Evolutionary conservation across 2,797 vertebrate genomes (phyloP), one percentile per base, ranked within the genome.

Genomic region (Pipistrellus pygmaeus): DNA sequence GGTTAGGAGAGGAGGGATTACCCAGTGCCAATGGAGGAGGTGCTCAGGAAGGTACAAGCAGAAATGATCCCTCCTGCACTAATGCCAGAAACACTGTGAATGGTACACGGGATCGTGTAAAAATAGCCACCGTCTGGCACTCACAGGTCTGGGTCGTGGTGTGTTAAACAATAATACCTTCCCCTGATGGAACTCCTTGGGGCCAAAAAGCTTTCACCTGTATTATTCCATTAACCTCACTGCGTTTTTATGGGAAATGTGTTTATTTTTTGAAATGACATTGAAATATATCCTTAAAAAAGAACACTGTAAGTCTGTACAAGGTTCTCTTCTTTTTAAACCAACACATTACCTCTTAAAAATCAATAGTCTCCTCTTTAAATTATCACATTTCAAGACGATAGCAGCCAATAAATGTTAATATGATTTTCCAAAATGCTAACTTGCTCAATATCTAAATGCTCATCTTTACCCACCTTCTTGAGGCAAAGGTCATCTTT

Each of bases 261-360:
- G 82, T 88, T 94, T 96, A 91, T 93, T 96, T 97, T 96, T 96
- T 95, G 88, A 95, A 90, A 96, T 73, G 93, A 85, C 90, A 92
- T 92, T 96, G 91, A 96, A 90, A 93, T 76, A 60, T 48, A 90
- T 51, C 85, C 13, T 62, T 95, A 92, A 94, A 93, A 94, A 93
- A 93, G 85, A 82, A 90, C 60, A 94, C n/a, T 91, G 93, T 81
- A 51, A 30, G 30, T 32, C 64, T 92, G 85, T 68, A 71, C 68
- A 91, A 89, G n/a, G 8, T 81, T 94, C 78, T 88, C 25, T 84
- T 94, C 73, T 95, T 60, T 81, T 96, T 93, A 30, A 81, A 92
- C 68, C 86, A 96, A 90, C 78, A 85, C 64, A 94, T 77, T 91
- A 87, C 46, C 25, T 94, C 93, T 81, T 38, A 83, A 94, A 96